These are phyloP conservation scores for Enteromius viviparus DNA, from an alignment of 2,797 vertebrate species.

Conservation along the genomic window DNA sequence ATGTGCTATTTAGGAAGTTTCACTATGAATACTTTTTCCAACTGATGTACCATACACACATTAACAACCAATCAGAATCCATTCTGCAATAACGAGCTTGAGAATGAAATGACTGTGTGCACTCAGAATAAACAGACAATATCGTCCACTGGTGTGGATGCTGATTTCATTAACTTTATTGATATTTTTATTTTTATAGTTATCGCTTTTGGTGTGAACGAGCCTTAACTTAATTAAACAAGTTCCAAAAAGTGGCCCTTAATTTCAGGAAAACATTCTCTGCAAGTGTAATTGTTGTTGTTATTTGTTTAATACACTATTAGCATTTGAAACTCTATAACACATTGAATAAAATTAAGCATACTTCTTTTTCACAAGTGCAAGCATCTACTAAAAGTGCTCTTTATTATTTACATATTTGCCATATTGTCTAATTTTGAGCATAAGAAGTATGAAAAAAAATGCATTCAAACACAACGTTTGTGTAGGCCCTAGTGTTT, in stretches of 20 bases:
- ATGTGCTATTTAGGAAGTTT: too few species aligned
- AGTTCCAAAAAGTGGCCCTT: not conserved
- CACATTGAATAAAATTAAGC: not conserved
- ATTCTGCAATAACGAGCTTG: too few species aligned
- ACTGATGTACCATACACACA: too few species aligned
- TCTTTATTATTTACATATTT: slow-evolving; percentile 44
- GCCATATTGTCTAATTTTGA: slow-evolving; percentile 35
- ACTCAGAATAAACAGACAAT: too few species aligned
- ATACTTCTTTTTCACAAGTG: not conserved
- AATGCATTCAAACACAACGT: not conserved
- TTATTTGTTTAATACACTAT: not conserved
- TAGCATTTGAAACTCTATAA: slow-evolving; percentile 3
- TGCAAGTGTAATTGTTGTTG: not conserved
- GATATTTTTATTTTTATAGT: too few species aligned
- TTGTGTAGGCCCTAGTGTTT: slow-evolving; percentile 10
- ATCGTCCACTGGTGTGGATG: too few species aligned
- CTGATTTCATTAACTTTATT: too few species aligned
- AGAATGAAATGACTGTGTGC: too few species aligned
- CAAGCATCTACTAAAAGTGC: not conserved
- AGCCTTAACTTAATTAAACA: not conserved
- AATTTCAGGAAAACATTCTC: not conserved
- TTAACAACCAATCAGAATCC: too few species aligned
- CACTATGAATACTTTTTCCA: too few species aligned
- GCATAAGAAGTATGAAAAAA: slow-evolving; percentile 8
- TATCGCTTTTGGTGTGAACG: too few species aligned